A percentile compares a stretch with the other conserved stretches of the same genome.
Conservation (phyloP, 2,113 vertebrate genomes). For the Daboia siamensis region DNA sequence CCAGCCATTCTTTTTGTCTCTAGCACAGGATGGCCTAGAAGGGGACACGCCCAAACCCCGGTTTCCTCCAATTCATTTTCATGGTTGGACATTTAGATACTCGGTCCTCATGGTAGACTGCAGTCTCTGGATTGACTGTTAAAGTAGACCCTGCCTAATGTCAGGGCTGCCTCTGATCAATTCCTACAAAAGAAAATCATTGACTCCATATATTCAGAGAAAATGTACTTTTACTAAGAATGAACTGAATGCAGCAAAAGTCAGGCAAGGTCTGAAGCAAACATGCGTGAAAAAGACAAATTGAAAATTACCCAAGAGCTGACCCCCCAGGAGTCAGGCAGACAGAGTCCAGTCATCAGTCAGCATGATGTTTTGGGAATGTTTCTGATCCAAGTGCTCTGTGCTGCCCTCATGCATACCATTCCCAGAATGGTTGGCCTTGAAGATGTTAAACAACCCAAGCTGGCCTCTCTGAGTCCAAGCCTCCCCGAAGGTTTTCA, state of each 20-base stretch:
- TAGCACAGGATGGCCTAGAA: no score
- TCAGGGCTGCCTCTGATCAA: neutral
- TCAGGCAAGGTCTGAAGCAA: neutral
- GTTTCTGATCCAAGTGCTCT: neutral
- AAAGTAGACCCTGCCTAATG: neutral
- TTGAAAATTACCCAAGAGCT: neutral
- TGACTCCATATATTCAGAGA: neutral
- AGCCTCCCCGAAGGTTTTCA: neutral
- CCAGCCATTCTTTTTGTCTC: neutral
- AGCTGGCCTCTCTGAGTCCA: neutral
- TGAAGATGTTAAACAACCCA: neutral
- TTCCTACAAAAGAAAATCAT: neutral
- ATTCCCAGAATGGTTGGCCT: neutral
- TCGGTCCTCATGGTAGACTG: neutral
- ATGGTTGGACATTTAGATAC: neutral
- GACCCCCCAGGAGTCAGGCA: neutral
- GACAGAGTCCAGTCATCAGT: neutral
- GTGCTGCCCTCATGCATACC: fast-evolving
- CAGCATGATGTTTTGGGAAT: neutral
- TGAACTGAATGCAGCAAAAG: neutral
- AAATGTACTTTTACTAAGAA: neutral
- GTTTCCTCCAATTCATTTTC: neutral
- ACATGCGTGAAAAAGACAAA: neutral
- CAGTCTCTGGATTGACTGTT: neutral
- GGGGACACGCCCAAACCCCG: no score